phyloP scores from a whole-genome alignment of 64 coral and sea anemone species.

The Stylophora pistillata region DNA sequence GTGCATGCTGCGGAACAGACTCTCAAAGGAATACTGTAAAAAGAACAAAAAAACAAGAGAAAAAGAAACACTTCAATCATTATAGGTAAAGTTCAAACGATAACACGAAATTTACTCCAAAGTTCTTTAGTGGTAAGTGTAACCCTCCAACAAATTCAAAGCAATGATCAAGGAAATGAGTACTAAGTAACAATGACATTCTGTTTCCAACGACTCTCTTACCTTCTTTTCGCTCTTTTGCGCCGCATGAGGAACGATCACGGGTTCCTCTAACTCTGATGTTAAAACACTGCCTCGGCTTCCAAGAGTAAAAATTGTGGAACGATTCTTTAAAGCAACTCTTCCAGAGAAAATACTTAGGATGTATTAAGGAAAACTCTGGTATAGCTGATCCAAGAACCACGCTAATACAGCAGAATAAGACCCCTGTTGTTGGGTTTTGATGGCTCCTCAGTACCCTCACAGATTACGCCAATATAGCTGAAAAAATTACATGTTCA shows the following conservation, averaged over 20 bases:
- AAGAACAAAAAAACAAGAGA: slow-evolving; percentile 3
- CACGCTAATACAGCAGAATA: not conserved
- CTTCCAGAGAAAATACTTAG: slow-evolving; percentile 87
- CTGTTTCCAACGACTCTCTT: not conserved
- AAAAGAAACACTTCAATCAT: not conserved
- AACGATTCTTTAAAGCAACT: slow-evolving; percentile 83
- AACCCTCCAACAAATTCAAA: no score
- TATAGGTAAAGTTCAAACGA: not conserved
- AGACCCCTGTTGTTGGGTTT: no score
- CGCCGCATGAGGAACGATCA: slow-evolving; percentile 98
- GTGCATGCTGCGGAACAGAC: slow-evolving; percentile 93
- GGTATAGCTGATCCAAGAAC: not conserved
- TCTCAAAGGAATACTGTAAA: slow-evolving; percentile 95
- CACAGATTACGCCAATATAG: no score
- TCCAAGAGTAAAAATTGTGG: slow-evolving; percentile 97
- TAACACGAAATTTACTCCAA: not conserved
- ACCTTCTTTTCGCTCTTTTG: slow-evolving; percentile 97
- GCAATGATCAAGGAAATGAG: no score
- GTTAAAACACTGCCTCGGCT: slow-evolving; percentile 96
- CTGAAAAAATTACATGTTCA: no score
- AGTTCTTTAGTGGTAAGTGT: no score
- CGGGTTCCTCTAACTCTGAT: slow-evolving; percentile 92
- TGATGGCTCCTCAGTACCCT: no score
- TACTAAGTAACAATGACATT: not conserved
- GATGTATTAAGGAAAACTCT: slow-evolving; percentile 19